phyloP scores from a whole-genome alignment of 2,888 invertebrate species.

The Shargacucullia verbasci region DNA sequence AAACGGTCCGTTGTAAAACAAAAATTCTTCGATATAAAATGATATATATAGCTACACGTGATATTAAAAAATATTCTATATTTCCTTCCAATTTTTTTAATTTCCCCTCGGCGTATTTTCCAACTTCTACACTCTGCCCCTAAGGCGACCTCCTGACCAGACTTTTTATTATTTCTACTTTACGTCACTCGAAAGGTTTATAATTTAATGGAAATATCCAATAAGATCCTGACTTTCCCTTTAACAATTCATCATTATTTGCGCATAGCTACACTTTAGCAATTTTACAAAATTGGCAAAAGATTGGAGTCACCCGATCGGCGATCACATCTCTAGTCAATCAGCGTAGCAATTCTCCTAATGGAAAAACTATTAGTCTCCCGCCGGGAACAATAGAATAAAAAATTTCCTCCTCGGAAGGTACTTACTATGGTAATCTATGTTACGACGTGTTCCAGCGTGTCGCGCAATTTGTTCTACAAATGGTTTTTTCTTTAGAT shows the following conservation, averaged over 20 bases:
- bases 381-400: constrained; percentile 64
- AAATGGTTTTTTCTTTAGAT: constrained; percentile 58
- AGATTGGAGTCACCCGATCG: constrained; percentile 34
- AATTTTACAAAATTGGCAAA: constrained; percentile 36
- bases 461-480: constrained; percentile 69
- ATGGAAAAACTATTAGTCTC: constrained; percentile 75
- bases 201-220: no score
- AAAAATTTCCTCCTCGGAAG: constrained; percentile 49
- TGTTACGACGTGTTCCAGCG: constrained; percentile 63
- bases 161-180: no score
- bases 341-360: constrained; percentile 65
- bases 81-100: no score
- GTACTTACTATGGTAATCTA: constrained; percentile 66
- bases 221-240: no score
- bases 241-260: neutral
- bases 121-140: no score
- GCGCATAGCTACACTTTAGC: constrained; percentile 31
- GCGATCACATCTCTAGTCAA: constrained; percentile 61
- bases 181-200: no score
- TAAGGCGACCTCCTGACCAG: no score
- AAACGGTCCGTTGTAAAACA: no score
- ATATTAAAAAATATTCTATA: no score
- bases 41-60: no score
- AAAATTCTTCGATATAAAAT: no score
- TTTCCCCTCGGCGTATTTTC: no score